Evolutionary conservation across 2,797 vertebrate species (phyloP), one percentile per base, ranked within the genome.

Genomic region (Meriones psammophilus): DNA sequence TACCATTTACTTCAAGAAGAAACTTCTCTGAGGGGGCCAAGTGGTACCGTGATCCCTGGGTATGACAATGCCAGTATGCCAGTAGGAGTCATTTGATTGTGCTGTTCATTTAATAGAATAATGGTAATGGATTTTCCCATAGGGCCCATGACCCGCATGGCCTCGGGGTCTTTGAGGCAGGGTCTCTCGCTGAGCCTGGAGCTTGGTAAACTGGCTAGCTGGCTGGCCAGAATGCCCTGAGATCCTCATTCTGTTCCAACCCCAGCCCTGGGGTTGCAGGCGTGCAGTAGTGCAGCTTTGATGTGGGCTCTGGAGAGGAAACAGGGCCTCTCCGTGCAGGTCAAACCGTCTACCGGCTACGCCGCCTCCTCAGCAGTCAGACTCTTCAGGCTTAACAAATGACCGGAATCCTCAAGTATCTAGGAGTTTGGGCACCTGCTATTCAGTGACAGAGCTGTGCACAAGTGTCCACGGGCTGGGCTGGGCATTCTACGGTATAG

Each of bases 401-500:
- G 6, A 54, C 50, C 13, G 0, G 0, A 12, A 18, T 54, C 36
- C 42, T 28, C 14, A 0, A 50, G 39, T 17, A 8, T 79, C 50
- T 84, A 58, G 8, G n/a, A 10, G 88, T 88, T 10, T 54, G 66
- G 76, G 39, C 33, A 13, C 20, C 12, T 36, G 24, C 8, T 33
- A 33, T 91, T 13, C 46, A 79, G 78, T 42, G 84, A 36, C 58
- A 0, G 13, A 8, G n/a, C 62, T 4, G 33, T 0, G 17, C 9
- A 3, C n/a, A n/a, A 0, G 2, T 8, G 15, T 18, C 78, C 36
- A 1, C 4, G 0, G 64, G 12, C 58, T 56, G 46, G 0, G 36
- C 22, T 5, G 30, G 15, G 71, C 36, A 9, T 3, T 0, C 5
- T 0, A 2, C 10, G 64, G 20, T 2, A 0, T 77, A 68, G 42